These are phyloP conservation scores for Dolichotis patagonum DNA, from an alignment of 2,113 vertebrate species.

Conservation along the genomic window DNA sequence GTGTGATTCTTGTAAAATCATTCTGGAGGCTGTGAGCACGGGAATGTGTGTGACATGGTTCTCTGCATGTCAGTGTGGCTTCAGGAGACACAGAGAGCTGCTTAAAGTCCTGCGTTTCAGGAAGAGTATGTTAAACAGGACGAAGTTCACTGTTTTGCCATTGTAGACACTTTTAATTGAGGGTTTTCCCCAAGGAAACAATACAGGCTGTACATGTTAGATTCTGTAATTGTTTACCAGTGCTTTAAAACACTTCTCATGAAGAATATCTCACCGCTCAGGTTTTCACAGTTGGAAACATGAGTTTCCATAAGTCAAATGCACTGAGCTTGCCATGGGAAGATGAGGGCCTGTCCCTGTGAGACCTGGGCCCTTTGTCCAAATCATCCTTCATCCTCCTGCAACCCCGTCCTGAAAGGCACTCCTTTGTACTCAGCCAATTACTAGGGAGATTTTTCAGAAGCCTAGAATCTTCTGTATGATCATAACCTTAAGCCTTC, in stretches of 20 bases:
- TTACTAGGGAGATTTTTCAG: conserved; percentile 79
- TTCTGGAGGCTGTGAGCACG: not conserved
- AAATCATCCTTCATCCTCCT: conserved; percentile 52
- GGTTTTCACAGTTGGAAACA: conserved; percentile 69
- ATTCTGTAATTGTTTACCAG: conserved; percentile 79
- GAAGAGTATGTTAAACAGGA: not conserved
- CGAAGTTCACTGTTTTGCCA: not conserved
- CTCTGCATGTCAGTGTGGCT: not conserved
- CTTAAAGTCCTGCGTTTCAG: not conserved
- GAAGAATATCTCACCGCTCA: conserved; percentile 61
- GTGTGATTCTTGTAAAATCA: not conserved
- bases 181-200: conserved; percentile 61
- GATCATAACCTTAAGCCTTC: conserved; percentile 75
- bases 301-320: conserved; percentile 66
- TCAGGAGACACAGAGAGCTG: not conserved
- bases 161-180: conserved; percentile 61
- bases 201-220: conserved; percentile 58
- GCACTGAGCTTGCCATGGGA: conserved; percentile 34
- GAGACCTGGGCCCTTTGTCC: conserved; percentile 61
- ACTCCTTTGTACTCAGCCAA: conserved; percentile 68
- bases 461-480: conserved; percentile 76
- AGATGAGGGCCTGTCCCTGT: conserved; percentile 53
- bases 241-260: conserved; percentile 71
- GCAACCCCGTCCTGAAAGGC: conserved; percentile 57
- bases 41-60: not conserved